Conservation (phyloP, 2,113 vertebrate genomes). For the Anser cygnoides region DNA sequence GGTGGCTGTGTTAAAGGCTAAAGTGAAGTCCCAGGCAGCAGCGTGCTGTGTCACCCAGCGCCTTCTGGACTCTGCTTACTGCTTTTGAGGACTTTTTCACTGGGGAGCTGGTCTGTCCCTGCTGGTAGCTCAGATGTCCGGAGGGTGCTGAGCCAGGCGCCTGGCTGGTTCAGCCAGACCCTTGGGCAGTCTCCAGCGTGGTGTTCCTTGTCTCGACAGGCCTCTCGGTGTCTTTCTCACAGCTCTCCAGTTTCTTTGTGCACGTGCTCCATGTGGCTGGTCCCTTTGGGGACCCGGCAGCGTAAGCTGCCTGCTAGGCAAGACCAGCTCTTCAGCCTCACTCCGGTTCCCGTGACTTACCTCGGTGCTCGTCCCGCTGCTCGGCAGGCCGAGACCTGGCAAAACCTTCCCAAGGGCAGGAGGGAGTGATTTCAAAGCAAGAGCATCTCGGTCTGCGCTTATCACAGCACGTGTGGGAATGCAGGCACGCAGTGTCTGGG, state of each 20-base stretch:
- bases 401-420: not conserved
- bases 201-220: not conserved
- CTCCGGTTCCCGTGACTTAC: not conserved
- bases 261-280: not conserved
- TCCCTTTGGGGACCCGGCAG: not conserved
- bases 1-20: not conserved
- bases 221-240: not conserved
- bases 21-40: not conserved
- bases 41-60: not conserved
- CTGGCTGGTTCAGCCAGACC: not conserved
- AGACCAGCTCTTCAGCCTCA: not conserved
- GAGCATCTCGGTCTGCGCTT: not conserved
- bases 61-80: not conserved
- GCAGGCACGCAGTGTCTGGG: not conserved
- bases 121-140: not conserved
- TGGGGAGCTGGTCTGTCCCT: not conserved
- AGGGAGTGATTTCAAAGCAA: not conserved
- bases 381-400: not conserved
- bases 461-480: fast-evolving
- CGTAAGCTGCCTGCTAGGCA: not conserved
- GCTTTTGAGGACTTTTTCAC: not conserved
- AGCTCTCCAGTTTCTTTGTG: not conserved
- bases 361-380: not conserved
- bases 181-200: not conserved
- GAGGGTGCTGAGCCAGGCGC: not conserved